Evolutionary conservation across 1,140 invertebrate genomes (phyloP).

Genomic region (Micrasema longulum): DNA sequence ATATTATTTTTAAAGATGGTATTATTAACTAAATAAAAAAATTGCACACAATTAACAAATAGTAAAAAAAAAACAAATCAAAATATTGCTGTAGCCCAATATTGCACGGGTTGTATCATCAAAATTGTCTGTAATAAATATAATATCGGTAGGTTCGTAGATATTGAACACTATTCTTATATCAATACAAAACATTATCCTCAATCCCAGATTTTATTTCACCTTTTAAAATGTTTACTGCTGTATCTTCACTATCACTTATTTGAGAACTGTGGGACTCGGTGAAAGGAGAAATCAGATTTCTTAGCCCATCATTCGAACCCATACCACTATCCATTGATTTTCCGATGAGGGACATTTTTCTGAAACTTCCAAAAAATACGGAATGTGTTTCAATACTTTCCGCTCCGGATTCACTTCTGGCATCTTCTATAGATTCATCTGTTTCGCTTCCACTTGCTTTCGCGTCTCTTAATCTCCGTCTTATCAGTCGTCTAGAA

Average conservation of each 20-base stretch:
- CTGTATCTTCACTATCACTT: slow-evolving; percentile 25
- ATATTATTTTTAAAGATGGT: not conserved
- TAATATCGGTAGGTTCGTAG: too few species aligned
- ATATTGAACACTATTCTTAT: slow-evolving; percentile 5
- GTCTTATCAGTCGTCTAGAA: slow-evolving; percentile 61
- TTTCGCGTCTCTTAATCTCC: slow-evolving; percentile 60
- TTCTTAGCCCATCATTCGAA: slow-evolving; percentile 28
- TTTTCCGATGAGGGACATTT: slow-evolving; percentile 55
- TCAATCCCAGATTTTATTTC: slow-evolving; percentile 1
- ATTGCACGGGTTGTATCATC: slow-evolving; percentile 25
- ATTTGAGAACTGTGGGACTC: slow-evolving; percentile 9
- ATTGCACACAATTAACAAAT: slow-evolving; percentile 42
- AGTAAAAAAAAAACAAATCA: slow-evolving; percentile 23
- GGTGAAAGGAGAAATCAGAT: slow-evolving; percentile 15
- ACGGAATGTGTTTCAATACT: slow-evolving; percentile 88
- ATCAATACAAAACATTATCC: slow-evolving; percentile 21
- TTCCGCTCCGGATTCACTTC: slow-evolving; percentile 85
- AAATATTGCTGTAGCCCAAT: slow-evolving; percentile 43
- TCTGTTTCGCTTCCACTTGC: slow-evolving; percentile 71
- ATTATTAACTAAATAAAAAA: slow-evolving; percentile 18
- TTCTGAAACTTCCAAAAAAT: slow-evolving; percentile 77
- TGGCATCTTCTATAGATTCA: slow-evolving; percentile 72
- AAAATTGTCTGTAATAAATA: not conserved
- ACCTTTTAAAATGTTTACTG: slow-evolving; percentile 33
- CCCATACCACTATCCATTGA: slow-evolving; percentile 51